Evolutionary conservation across 2,888 invertebrate genomes (phyloP).

Genomic region (Andrena marginata): DNA sequence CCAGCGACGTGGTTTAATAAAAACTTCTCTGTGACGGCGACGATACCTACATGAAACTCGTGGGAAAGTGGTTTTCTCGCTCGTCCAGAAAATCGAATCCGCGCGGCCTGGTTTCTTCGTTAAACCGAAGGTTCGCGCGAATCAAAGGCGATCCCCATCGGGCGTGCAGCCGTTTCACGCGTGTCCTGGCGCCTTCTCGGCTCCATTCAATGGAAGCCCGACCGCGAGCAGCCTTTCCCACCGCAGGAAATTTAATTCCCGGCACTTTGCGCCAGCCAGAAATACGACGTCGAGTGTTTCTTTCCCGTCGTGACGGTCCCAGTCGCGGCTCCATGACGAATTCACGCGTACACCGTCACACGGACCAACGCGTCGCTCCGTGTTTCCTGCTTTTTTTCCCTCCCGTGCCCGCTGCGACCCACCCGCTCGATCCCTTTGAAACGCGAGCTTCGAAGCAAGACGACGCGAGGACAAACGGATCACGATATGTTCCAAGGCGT

Average conservation of each 20-base stretch:
- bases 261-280: conserved; percentile 68
- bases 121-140: conserved; percentile 36
- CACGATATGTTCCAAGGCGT: neutral
- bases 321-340: conserved; percentile 57
- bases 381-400: conserved; percentile 16
- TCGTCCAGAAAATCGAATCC: conserved; percentile 41
- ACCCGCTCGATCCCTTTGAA: conserved; percentile 17
- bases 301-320: conserved; percentile 55
- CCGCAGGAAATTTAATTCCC: conserved; percentile 74
- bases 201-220: conserved; percentile 16
- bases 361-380: conserved; percentile 43
- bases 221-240: conserved; percentile 53
- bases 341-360: conserved; percentile 40
- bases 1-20: conserved; percentile 22
- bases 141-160: conserved; percentile 33
- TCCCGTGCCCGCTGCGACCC: conserved; percentile 14
- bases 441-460: neutral
- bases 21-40: conserved; percentile 6
- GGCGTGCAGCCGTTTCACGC: conserved; percentile 14
- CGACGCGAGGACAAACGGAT: neutral
- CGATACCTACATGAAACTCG: conserved; percentile 5
- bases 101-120: conserved; percentile 48
- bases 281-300: conserved; percentile 66
- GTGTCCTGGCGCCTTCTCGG: neutral
- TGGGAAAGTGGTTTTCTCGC: conserved; percentile 28